These are phyloP conservation scores for Pan troglodytes DNA, from an alignment of 2,113 vertebrate genomes.

Conservation along the genomic window NHGRI_mPanTro3-v2.1_pri NC_072408.2:23065001-23065500, in stretches of 20 bases:
- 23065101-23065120: background rate
- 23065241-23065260: background rate
- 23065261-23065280: background rate
- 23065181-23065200: background rate
- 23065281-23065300: background rate
- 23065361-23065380: background rate
- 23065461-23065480: background rate
- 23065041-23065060: background rate
- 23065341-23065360: conserved; percentile 8
- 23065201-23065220: background rate
- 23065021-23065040: background rate
- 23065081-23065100: background rate
- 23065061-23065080: background rate
- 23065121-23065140: background rate
- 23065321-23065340: background rate
- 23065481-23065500: background rate
- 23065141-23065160: background rate
- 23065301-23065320: background rate
- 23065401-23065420: background rate
- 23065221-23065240: background rate
- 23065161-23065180: background rate
- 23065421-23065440: background rate
- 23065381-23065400: background rate
- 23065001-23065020: background rate
- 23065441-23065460: conserved; percentile 30